Evolutionary conservation across 2,113 vertebrate genomes (phyloP).

Genomic region (Chroicocephalus ridibundus): DNA sequence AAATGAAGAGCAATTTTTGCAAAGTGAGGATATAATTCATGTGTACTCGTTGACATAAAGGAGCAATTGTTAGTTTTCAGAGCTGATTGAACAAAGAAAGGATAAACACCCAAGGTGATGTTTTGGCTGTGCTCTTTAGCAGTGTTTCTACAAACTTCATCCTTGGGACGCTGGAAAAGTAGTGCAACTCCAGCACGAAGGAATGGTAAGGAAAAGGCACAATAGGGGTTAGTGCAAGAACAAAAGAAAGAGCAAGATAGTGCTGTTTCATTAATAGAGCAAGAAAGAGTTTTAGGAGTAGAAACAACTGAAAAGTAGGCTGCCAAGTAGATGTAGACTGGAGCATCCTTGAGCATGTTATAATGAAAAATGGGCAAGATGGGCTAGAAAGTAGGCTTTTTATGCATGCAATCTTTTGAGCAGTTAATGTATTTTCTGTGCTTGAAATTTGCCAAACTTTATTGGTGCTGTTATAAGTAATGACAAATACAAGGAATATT

Average conservation of each 20-base stretch:
- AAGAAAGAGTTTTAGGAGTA: background rate
- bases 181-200: background rate
- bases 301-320: background rate
- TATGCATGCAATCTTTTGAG: accelerated
- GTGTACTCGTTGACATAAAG: background rate
- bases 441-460: background rate
- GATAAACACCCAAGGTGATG: background rate
- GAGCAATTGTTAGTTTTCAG: background rate
- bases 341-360: background rate
- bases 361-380: background rate
- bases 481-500: background rate
- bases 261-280: background rate
- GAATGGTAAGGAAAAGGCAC: background rate
- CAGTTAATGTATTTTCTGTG: background rate
- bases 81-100: background rate
- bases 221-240: background rate
- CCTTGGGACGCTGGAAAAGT: background rate
- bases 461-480: background rate
- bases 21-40: background rate
- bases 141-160: background rate
- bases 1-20: background rate
- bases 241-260: background rate
- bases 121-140: background rate
- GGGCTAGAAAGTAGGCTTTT: background rate
- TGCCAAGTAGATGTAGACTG: background rate